A percentile compares a stretch with the other conserved stretches of the same genome.
Conservation (phyloP, 2,797 vertebrate genomes). For the Jordanella pulchra region DNA sequence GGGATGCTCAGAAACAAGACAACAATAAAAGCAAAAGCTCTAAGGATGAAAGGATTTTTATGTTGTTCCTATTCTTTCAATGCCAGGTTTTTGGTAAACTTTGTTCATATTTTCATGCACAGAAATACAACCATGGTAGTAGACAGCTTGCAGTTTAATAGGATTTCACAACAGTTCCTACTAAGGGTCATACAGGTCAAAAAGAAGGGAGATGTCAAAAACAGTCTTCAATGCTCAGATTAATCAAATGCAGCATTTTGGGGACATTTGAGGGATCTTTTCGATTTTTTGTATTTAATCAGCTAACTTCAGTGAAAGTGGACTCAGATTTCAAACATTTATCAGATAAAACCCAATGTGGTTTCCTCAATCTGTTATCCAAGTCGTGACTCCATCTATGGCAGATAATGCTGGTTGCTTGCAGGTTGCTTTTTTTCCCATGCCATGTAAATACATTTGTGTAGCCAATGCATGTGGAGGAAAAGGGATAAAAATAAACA, state of each 20-base stretch:
- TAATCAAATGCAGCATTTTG: background rate
- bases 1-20: background rate
- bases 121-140: slow-evolving; percentile 19
- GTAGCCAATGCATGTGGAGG: slow-evolving; percentile 15
- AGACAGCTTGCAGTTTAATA: slow-evolving; percentile 7
- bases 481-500: slow-evolving; percentile 18
- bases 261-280: slow-evolving; percentile 3
- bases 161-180: slow-evolving; percentile 10
- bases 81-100: slow-evolving; percentile 19
- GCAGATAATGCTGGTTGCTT: slow-evolving; percentile 21
- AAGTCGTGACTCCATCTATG: slow-evolving; percentile 42
- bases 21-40: slow-evolving; percentile 1
- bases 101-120: slow-evolving; percentile 3
- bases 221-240: background rate
- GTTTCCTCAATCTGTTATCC: slow-evolving; percentile 35
- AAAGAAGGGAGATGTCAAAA: background rate
- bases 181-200: background rate
- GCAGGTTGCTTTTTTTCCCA: slow-evolving; percentile 27
- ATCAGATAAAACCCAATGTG: slow-evolving; percentile 26
- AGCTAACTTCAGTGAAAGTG: background rate
- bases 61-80: background rate
- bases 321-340: slow-evolving; percentile 24
- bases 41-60: slow-evolving; percentile 16
- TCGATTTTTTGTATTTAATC: slow-evolving; percentile 4
- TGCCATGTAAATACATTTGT: slow-evolving; percentile 22